Evolutionary conservation across 2,797 vertebrate species (phyloP), one percentile per base, ranked within the genome.

Genomic region (Acanthurus lineatus): DNA sequence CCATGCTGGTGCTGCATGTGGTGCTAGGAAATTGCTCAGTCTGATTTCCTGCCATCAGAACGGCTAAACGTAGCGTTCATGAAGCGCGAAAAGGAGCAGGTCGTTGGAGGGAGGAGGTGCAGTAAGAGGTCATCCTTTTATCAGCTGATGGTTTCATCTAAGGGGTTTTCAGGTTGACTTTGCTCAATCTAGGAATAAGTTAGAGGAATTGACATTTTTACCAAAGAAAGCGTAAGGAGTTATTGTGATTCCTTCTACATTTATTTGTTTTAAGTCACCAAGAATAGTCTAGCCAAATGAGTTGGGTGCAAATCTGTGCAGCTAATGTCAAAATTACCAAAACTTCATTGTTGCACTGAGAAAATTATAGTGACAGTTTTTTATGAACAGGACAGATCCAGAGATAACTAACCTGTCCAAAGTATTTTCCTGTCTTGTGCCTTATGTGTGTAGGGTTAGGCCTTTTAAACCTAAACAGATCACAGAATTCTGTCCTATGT

Each of bases 1-100:
- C 91, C 91, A 83, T 89, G 95, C 95, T 94, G 91, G 88, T 74
- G 91, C 96, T 96, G 95, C 96, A 95, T 69, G 69, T 58, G 61
- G 76, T n/a, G 77, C 62, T 92, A 94, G 95, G 94, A 97, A 95
- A 93, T 93, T 95, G 93, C 93, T 94, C 82, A 90, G 90, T 84
- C 92, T 95, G 78, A 95, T 95, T 96, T 96, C 94, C 96, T 86
- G 86, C 78, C 76, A 81, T 88, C 80, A 84, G n/a, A 57, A 78
- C 68, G 47, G 76, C 79, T 79, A 38, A 59, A 78, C 25, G n/a
- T 48, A 12, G 48, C n/a, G 54, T 94, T 94, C 93, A 83, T 78
- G 44, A 63, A 81, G 67, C 45, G 11, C 35, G n/a, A 44, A 63
- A 67, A 48, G 28, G 1, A 68, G 22, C 59, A 19, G 66, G 22